A percentile compares a stretch with the other conserved stretches of the same genome.
Evolutionary conservation across 2,797 vertebrate genomes (phyloP).

Genomic region (Phaenicophaeus curvirostris): DNA sequence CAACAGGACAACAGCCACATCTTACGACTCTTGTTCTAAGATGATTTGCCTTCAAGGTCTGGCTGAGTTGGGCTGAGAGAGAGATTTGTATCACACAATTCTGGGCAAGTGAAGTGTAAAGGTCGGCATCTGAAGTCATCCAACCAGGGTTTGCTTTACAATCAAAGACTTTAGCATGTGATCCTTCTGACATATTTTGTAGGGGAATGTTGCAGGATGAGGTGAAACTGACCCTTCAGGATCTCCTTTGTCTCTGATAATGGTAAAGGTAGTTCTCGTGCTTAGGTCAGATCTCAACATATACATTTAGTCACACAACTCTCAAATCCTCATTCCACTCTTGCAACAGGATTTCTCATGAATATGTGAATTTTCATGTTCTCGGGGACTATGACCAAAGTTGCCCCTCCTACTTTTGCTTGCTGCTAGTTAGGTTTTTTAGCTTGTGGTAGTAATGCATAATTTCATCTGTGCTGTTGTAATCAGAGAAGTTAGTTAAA

Average conservation of each 20-base stretch:
- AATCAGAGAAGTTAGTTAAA: background rate
- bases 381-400: background rate
- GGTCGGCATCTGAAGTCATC: background rate
- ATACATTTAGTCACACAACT: background rate
- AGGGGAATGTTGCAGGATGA: background rate
- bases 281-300: background rate
- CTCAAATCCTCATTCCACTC: background rate
- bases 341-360: background rate
- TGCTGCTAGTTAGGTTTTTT: background rate
- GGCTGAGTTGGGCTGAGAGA: background rate
- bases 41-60: background rate
- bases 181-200: background rate
- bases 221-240: background rate
- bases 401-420: background rate
- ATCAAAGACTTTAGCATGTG: background rate
- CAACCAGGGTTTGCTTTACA: background rate
- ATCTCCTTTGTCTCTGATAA: background rate
- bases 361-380: background rate
- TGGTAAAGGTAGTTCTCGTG: background rate
- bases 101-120: background rate
- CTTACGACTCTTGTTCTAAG: background rate
- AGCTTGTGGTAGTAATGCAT: background rate
- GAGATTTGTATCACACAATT: background rate
- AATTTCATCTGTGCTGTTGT: background rate
- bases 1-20: rapidly evolving